Evolutionary conservation across 2,888 invertebrate species (phyloP), one percentile per base, ranked within the genome.

Genomic region (Synanthedon andrenaeformis): DNA sequence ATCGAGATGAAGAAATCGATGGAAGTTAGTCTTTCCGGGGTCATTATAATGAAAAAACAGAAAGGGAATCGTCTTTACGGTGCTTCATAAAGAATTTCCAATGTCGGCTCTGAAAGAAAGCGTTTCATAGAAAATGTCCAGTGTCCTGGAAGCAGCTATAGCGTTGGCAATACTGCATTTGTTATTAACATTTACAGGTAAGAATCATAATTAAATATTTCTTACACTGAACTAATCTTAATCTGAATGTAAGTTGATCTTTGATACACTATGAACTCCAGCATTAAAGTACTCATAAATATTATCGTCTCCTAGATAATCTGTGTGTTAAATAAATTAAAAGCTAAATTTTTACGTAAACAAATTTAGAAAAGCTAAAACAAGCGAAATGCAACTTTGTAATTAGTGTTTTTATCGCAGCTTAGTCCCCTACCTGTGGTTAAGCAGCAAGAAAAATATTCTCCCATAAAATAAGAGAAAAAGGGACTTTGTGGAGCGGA

Each of bases 61-160:
- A 78, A 74, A 64, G 69, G 61, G 55, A 60, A 62, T 57, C 64
- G 59, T 63, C 55, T 54, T 53, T 54, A 56, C 55, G 59, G 58
- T 57, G 58, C 59, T 62, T 67, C 69, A 67, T 78, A 74, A 74
- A 71, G 61, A 64, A 67, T 73, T 66, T 81, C 83, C 72, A 78
- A 82, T 83, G 83, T 70, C 69, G 76, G 73, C 66, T 65, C 64
- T 61, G 67, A 65, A 65, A 68, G 74, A 67, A 63, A 74, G 68
- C 71, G 76, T 74, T 65, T 65, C 72, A 68, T 85, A 84, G 85
- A 85, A 81, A 80, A 85, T 86, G 86, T 77, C 75, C 77, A 77
- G 75, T 70, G 74, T 84, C 73, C 70, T 82, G 63, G 70, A 74
- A 72, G 73, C 76, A 72, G 79, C 79, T 72, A 78, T 73, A 68